Evolutionary conservation across 1,140 invertebrate genomes (phyloP), one percentile per base, ranked within the genome.

Genomic region (Drosophila busckii): DNA sequence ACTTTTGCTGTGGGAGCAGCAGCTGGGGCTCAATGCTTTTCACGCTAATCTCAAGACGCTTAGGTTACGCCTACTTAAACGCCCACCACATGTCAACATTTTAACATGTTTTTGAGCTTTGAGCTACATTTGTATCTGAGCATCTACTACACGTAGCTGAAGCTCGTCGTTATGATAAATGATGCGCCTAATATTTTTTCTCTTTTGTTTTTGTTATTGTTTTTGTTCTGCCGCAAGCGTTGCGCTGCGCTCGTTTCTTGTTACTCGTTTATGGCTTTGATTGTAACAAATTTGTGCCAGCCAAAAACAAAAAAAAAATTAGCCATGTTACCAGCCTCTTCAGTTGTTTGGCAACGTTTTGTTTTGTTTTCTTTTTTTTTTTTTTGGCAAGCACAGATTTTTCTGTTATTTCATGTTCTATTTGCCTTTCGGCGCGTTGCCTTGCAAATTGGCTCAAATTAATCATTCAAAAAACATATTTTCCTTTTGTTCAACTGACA

Each of bases 321-420:
- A 80, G 73, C 64, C 75, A 65, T 45, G 40, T 45, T 53, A 50
- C 60, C 42, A 70, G 42, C n/a, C 48, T 37, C 42, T 54, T 54
- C 56, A 37, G 38, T 53, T 53, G 56, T 45, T 49, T 41, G 52
- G 52, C 44, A 67, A 29, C 59, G 58, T 80, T 82, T 80, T 80
- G 68, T n/a, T n/a, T n/a, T n/a, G n/a, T n/a, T n/a, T n/a, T n/a
- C n/a, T n/a, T n/a, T n/a, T n/a, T n/a, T n/a, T n/a, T n/a, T n/a
- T n/a, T n/a, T n/a, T n/a, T n/a, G n/a, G n/a, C n/a, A n/a, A n/a
- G 73, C 73, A 80, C 71, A 76, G 71, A 62, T 78, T 75, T 73
- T 32, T 28, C 13, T 55, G 10, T 22, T 29, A 29, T 46, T 46
- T 31, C 23, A 35, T 32, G 52, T 32, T 20, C 29, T 12, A 8